Percentiles rank a stretch among this genome's conserved stretches.
phyloP scores from a whole-genome alignment of 2,797 vertebrate species.

The Prunella strophiata region DNA sequence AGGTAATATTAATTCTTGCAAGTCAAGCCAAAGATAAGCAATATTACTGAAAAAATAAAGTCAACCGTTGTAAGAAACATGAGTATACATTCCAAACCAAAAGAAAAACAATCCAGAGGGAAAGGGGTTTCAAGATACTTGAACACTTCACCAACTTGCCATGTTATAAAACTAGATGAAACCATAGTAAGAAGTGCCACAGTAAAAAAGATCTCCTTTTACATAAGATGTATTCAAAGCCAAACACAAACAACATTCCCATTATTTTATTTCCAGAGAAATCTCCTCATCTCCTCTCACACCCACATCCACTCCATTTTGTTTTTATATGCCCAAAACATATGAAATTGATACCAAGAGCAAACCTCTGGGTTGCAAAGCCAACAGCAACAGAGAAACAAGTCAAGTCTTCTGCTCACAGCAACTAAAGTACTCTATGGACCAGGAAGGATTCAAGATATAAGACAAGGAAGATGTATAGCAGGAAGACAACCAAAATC shows the following conservation, averaged over 20 bases:
- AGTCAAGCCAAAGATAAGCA: not conserved
- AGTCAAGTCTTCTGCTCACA: not conserved
- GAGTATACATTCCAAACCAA: not conserved
- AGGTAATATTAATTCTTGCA: not conserved
- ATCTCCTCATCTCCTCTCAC: not conserved
- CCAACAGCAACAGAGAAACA: not conserved
- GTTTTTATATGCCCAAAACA: not conserved
- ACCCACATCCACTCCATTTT: not conserved
- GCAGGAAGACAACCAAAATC: not conserved
- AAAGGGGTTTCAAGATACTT: not conserved
- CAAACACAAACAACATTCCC: slow-evolving; percentile 6
- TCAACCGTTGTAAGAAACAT: not conserved
- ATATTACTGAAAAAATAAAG: not conserved
- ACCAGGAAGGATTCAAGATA: not conserved
- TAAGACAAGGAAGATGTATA: not conserved
- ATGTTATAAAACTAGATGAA: slow-evolving; percentile 36
- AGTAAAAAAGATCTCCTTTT: not conserved
- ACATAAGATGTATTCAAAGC: not conserved
- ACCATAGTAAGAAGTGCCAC: not conserved
- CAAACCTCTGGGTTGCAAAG: not conserved
- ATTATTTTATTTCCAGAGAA: slow-evolving; percentile 9
- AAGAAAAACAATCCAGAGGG: not conserved
- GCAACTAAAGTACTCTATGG: not conserved
- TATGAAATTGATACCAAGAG: not conserved
- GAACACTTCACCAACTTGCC: not conserved